These are phyloP conservation scores for Lordiphosa andalusiaca DNA, from an alignment of 2,888 invertebrate species.

Conservation along the genomic window DNA sequence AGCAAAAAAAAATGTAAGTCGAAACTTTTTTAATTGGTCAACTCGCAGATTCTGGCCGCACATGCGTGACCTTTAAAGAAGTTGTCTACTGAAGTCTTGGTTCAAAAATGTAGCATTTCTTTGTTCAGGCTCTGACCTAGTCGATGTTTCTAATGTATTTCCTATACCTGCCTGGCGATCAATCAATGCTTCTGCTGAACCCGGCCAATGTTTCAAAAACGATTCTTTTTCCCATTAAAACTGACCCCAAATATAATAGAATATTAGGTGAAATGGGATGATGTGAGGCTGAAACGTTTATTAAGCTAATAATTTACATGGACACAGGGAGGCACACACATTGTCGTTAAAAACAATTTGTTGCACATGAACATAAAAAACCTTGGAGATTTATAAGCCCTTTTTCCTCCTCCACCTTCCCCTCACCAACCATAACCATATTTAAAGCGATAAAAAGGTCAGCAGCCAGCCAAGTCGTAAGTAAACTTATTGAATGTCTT, in stretches of 20 bases:
- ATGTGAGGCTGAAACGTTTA: slow-evolving; percentile 46
- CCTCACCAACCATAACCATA: slow-evolving; percentile 65
- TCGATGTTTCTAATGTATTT: too few species aligned
- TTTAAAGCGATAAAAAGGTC: slow-evolving; percentile 77
- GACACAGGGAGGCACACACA: slow-evolving; percentile 52
- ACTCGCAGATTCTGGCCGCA: too few species aligned
- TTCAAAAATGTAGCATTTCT: too few species aligned
- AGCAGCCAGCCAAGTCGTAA: slow-evolving; percentile 36
- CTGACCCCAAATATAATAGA: slow-evolving; percentile 24
- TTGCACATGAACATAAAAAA: slow-evolving; percentile 63
- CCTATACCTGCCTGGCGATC: too few species aligned
- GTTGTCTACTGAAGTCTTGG: too few species aligned
- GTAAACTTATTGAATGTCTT: slow-evolving; percentile 78
- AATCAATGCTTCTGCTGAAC: too few species aligned
- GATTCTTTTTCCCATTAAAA: too few species aligned
- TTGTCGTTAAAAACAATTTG: slow-evolving; percentile 76
- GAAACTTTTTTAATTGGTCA: too few species aligned
- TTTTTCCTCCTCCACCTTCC: background rate
- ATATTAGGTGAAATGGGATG: slow-evolving; percentile 15
- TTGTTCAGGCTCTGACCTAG: too few species aligned
- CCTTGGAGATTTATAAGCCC: slow-evolving; percentile 51
- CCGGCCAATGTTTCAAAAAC: too few species aligned
- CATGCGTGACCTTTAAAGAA: too few species aligned
- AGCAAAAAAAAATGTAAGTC: too few species aligned
- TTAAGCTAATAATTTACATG: slow-evolving; percentile 76